Conservation (phyloP, 2,113 vertebrate genomes). For the Guaruba guarouba region DNA sequence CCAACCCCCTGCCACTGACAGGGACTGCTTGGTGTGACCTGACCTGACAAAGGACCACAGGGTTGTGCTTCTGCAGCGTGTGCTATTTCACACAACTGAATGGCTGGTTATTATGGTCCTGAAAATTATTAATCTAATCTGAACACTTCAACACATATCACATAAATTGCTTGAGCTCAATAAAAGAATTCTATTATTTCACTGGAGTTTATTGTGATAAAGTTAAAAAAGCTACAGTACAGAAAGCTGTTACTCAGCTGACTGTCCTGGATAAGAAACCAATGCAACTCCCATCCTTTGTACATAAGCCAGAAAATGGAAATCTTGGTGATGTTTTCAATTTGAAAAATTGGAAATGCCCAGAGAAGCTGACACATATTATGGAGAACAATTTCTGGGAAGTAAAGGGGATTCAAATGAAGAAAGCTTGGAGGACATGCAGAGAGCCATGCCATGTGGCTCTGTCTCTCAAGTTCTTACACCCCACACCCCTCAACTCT, state of each 20-base stretch:
- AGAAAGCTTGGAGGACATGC: neutral
- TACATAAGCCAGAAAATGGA: neutral
- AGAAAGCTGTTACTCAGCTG: neutral
- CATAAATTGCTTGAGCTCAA: neutral
- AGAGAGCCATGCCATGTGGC: conserved; percentile 4
- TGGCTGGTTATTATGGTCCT: neutral
- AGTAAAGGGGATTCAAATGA: neutral
- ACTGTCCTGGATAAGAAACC: neutral
- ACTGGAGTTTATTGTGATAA: neutral
- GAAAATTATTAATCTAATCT: neutral
- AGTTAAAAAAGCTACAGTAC: neutral
- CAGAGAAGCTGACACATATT: neutral
- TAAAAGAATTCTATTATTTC: neutral
- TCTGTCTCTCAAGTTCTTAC: conserved; percentile 36
- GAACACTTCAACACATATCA: neutral
- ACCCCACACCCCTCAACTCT: neutral
- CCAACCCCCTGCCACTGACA: neutral
- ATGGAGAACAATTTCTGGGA: neutral
- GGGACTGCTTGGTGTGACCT: neutral
- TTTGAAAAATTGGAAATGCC: neutral
- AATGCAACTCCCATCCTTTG: neutral
- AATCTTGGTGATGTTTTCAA: neutral
- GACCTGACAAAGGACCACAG: neutral
- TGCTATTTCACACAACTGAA: neutral
- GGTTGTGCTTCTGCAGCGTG: neutral